These are phyloP conservation scores for Anniella stebbinsi DNA, from an alignment of 2,797 vertebrate species.

Conservation along the genomic window DNA sequence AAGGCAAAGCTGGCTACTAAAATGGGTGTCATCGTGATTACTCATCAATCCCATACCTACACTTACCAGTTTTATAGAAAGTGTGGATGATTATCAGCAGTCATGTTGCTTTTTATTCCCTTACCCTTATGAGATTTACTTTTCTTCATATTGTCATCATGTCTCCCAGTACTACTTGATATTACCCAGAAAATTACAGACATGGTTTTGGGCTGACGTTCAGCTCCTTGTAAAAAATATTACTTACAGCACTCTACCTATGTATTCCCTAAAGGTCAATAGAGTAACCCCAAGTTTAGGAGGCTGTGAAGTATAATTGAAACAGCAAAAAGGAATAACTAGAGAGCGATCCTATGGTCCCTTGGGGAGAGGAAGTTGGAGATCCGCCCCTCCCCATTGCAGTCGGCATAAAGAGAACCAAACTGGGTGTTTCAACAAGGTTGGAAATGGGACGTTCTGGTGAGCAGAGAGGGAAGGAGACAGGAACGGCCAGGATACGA, in stretches of 20 bases:
- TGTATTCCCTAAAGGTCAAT: not conserved
- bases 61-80: not conserved
- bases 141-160: not conserved
- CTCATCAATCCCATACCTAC: not conserved
- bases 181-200: not conserved
- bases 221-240: not conserved
- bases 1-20: conserved; percentile 5
- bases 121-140: not conserved
- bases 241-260: not conserved
- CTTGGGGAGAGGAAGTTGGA: no score
- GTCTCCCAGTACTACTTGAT: not conserved
- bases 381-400: no score
- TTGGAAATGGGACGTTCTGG: no score
- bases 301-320: not conserved
- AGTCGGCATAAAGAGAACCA: no score
- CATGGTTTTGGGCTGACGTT: not conserved
- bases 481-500: no score
- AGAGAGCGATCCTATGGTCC: no score
- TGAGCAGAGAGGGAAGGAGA: no score
- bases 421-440: no score
- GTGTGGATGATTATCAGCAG: not conserved
- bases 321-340: not conserved
- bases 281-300: not conserved
- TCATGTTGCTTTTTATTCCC: conserved; percentile 6
- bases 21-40: not conserved